These are phyloP conservation scores for Pituophis catenifer DNA, from an alignment of 2,113 vertebrate genomes.

Conservation along the genomic window DNA sequence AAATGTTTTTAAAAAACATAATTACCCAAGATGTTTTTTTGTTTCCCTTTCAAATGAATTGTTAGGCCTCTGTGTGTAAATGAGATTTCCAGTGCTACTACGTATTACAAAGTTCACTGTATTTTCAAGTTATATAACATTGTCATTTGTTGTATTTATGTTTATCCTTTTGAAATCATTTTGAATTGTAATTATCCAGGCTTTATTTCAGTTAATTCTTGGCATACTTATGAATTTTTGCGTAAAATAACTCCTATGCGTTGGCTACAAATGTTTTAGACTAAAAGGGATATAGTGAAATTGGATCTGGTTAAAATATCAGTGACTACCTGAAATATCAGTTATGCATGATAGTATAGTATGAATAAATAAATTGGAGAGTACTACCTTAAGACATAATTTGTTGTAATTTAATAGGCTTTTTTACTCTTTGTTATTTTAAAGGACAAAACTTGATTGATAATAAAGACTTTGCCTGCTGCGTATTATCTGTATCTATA, in stretches of 20 bases:
- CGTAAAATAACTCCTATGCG: background rate
- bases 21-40: background rate
- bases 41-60: slow-evolving; percentile 2
- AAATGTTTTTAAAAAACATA: background rate
- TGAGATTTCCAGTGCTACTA: background rate
- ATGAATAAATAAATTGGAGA: slow-evolving; percentile 43
- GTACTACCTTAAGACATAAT: slow-evolving; percentile 29
- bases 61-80: background rate
- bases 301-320: slow-evolving; percentile 39
- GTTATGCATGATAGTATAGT: slow-evolving; percentile 12
- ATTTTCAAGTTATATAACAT: slow-evolving; percentile 40
- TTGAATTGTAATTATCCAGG: background rate
- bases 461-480: background rate
- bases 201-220: slow-evolving; percentile 34
- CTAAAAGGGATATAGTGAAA: background rate
- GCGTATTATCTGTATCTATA: background rate
- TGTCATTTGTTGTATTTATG: background rate
- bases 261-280: slow-evolving; percentile 2
- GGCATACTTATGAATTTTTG: background rate
- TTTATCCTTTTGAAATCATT: background rate
- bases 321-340: slow-evolving; percentile 33
- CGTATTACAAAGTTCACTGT: slow-evolving; percentile 10
- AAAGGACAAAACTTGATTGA: background rate
- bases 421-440: slow-evolving; percentile 5
- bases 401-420: slow-evolving; percentile 18